Conservation (phyloP, 2,113 vertebrate species). For the Euleptes europaea region DNA sequence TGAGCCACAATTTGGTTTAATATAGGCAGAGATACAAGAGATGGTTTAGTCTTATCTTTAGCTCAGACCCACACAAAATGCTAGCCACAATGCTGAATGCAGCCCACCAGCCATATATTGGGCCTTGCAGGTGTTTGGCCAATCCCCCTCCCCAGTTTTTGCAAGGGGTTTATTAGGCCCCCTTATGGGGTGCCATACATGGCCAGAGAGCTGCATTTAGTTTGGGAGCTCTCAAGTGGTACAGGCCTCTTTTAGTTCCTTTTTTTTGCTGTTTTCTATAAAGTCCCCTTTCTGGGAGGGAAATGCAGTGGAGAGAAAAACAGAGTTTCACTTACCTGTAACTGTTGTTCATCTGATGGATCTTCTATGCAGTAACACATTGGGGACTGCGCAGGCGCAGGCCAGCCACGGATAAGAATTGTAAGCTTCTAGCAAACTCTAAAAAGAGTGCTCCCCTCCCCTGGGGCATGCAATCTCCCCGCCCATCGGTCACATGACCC, state of each 20-base stretch:
- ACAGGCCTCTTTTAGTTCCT: not conserved
- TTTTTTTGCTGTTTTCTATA: not conserved
- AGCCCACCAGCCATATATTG: too few relatives aligned
- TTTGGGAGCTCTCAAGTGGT: not conserved
- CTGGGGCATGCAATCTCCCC: too few relatives aligned
- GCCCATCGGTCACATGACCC: too few relatives aligned
- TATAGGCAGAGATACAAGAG: not conserved
- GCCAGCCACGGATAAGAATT: too few relatives aligned
- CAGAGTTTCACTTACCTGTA: too few relatives aligned
- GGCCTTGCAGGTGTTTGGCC: too few relatives aligned
- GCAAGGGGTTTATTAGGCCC: not conserved
- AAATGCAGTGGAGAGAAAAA: not conserved
- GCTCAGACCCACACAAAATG: not conserved
- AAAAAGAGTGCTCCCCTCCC: too few relatives aligned
- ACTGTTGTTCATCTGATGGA: too few relatives aligned
- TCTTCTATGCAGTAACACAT: too few relatives aligned
- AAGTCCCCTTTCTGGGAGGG: not conserved
- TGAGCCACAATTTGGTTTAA: not conserved
- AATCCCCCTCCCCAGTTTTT: too few relatives aligned
- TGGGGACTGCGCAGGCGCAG: too few relatives aligned
- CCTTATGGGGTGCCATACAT: not conserved
- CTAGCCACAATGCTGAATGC: not conserved
- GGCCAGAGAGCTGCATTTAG: not conserved
- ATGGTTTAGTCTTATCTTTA: not conserved
- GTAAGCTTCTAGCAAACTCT: too few relatives aligned